These are phyloP conservation scores for Scleropages formosus DNA, from an alignment of 2,797 vertebrate genomes.

Conservation along the genomic window DNA sequence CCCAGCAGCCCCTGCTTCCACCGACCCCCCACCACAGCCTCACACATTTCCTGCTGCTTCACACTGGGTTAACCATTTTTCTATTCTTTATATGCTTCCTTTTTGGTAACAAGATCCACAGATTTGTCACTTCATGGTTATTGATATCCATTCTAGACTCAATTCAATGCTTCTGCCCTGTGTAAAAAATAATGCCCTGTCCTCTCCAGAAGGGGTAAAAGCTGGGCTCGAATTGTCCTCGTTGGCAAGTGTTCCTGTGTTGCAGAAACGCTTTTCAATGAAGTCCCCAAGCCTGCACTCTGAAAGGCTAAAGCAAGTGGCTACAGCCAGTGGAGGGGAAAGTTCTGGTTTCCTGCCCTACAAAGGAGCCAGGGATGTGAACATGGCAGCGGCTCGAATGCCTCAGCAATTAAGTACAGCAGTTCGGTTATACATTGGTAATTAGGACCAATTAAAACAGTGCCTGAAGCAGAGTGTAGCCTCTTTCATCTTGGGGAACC, in stretches of 20 bases:
- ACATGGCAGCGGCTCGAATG: not conserved
- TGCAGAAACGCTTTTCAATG: slow-evolving; percentile 21
- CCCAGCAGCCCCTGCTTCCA: slow-evolving; percentile 22
- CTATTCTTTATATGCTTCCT: slow-evolving; percentile 17
- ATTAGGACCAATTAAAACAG: not conserved
- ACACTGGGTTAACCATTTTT: slow-evolving; percentile 11
- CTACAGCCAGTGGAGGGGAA: not conserved
- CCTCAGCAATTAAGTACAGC: not conserved
- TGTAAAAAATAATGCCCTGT: slow-evolving; percentile 14
- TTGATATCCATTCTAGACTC: slow-evolving; percentile 26
- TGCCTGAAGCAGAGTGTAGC: not conserved
- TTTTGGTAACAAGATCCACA: not conserved
- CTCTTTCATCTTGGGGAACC: not conserved
- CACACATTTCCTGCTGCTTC: not conserved
- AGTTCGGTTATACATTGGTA: not conserved
- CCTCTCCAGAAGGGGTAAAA: not conserved
- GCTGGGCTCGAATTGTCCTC: slow-evolving; percentile 14
- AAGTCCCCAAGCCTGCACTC: not conserved
- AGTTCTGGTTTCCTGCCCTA: slow-evolving; percentile 1
- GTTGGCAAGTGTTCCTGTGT: slow-evolving; percentile 13
- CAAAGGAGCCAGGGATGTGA: not conserved
- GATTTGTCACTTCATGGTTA: slow-evolving; percentile 25
- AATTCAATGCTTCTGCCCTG: slow-evolving; percentile 14
- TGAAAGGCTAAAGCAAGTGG: slow-evolving; percentile 5
- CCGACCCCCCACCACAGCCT: not conserved